A percentile compares a stretch with the other conserved stretches of the same genome.
Evolutionary conservation across 2,113 vertebrate genomes (phyloP).

Genomic region (Diadophis punctatus): DNA sequence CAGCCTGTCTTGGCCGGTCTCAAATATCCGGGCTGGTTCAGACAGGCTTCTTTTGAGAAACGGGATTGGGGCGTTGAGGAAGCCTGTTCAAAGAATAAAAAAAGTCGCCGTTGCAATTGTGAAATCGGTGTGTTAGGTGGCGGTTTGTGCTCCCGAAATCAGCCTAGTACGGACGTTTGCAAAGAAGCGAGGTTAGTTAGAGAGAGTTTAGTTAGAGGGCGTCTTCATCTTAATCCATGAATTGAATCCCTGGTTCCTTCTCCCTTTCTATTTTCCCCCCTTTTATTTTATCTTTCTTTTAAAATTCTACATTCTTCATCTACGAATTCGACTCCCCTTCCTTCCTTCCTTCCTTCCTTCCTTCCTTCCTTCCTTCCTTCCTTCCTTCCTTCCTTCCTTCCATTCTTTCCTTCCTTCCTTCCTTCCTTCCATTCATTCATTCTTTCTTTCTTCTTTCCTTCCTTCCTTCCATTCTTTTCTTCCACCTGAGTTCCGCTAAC

Average conservation of each 20-base stretch:
- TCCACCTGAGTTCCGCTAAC: not conserved
- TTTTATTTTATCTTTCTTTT: not conserved
- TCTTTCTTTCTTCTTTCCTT: too few species aligned
- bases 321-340: not conserved
- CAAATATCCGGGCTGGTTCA: not conserved
- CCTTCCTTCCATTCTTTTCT: not conserved
- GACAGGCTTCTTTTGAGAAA: too few species aligned
- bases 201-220: not conserved
- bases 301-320: not conserved
- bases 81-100: not conserved
- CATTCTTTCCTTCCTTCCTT: too few species aligned
- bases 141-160: not conserved
- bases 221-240: not conserved
- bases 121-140: rapidly evolving
- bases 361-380: too few species aligned
- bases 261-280: not conserved
- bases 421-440: too few species aligned
- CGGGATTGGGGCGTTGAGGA: not conserved
- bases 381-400: too few species aligned
- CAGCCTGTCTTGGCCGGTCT: not conserved
- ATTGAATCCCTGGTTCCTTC: not conserved
- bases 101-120: not conserved
- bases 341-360: not conserved
- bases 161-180: not conserved
- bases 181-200: not conserved